phyloP scores from a whole-genome alignment of 1,140 invertebrate genomes.

The Arctopsyche grandis region DNA sequence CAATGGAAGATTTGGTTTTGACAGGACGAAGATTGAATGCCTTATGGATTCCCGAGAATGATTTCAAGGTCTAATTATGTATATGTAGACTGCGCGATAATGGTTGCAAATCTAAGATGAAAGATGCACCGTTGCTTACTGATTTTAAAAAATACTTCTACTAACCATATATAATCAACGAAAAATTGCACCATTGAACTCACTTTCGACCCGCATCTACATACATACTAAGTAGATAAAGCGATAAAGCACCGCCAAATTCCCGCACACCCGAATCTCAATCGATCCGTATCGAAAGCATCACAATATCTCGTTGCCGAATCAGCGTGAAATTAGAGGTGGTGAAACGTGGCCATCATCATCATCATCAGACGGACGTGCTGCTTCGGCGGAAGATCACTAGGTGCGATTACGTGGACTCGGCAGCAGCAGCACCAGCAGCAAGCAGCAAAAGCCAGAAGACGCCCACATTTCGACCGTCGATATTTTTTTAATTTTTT shows the following conservation, averaged over 20 bases:
- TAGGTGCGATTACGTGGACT: conserved; percentile 21
- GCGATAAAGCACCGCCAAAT: background rate
- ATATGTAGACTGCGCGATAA: too few relatives aligned
- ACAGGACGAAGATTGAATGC: too few relatives aligned
- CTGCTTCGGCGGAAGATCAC: background rate
- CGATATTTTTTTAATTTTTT: conserved; percentile 25
- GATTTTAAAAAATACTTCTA: too few relatives aligned
- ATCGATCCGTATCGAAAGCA: conserved; percentile 2
- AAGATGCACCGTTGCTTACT: too few relatives aligned
- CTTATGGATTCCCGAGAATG: too few relatives aligned
- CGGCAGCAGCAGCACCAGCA: conserved; percentile 12
- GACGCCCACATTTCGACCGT: conserved; percentile 32
- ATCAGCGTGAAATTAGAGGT: conserved; percentile 43
- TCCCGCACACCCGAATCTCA: background rate
- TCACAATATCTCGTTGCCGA: background rate
- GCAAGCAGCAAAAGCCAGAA: background rate
- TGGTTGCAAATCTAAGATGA: too few relatives aligned
- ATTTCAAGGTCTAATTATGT: too few relatives aligned
- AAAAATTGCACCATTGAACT: too few relatives aligned
- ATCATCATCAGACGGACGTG: conserved; percentile 15
- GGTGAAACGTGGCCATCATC: conserved; percentile 41
- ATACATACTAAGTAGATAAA: too few relatives aligned
- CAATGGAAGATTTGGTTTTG: too few relatives aligned
- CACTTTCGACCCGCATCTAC: too few relatives aligned
- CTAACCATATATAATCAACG: too few relatives aligned